Evolutionary conservation across 1,140 invertebrate genomes (phyloP).

Genomic region (Lordiphosa collinella): DNA sequence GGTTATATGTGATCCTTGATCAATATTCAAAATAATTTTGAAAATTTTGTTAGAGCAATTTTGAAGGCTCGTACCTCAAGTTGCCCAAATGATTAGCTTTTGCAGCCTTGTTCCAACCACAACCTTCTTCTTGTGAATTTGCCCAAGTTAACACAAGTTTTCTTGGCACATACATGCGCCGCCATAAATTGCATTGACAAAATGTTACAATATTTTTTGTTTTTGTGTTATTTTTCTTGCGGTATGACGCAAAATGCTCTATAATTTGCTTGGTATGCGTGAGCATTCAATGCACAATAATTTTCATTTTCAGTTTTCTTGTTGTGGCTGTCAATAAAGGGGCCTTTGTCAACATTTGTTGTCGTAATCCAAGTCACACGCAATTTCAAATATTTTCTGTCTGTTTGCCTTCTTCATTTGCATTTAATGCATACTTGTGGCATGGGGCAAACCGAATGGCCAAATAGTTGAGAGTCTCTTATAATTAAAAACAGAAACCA

Average conservation of each 20-base stretch:
- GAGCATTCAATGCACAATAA: conserved; percentile 4
- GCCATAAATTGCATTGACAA: too few species aligned
- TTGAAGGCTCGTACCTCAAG: too few species aligned
- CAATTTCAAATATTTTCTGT: conserved; percentile 3
- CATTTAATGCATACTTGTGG: not conserved
- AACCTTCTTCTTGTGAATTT: too few species aligned
- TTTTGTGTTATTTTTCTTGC: too few species aligned
- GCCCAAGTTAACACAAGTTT: too few species aligned
- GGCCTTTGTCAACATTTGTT: conserved; percentile 7
- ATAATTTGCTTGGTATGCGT: conserved; percentile 1
- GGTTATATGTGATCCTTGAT: too few species aligned
- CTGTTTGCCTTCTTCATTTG: conserved; percentile 3
- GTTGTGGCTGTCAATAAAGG: not conserved
- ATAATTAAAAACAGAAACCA: not conserved
- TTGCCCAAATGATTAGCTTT: too few species aligned
- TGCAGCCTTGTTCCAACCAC: too few species aligned
- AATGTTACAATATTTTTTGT: too few species aligned
- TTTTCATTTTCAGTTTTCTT: conserved; percentile 4
- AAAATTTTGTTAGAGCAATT: too few species aligned
- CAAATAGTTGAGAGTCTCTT: conserved; percentile 1
- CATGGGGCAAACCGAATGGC: conserved; percentile 1
- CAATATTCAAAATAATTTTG: too few species aligned
- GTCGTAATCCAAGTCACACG: conserved; percentile 5
- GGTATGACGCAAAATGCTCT: not conserved
- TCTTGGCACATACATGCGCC: too few species aligned